Conservation (phyloP, 2,888 invertebrate species). For the Sceliomorpha sp. region DNA sequence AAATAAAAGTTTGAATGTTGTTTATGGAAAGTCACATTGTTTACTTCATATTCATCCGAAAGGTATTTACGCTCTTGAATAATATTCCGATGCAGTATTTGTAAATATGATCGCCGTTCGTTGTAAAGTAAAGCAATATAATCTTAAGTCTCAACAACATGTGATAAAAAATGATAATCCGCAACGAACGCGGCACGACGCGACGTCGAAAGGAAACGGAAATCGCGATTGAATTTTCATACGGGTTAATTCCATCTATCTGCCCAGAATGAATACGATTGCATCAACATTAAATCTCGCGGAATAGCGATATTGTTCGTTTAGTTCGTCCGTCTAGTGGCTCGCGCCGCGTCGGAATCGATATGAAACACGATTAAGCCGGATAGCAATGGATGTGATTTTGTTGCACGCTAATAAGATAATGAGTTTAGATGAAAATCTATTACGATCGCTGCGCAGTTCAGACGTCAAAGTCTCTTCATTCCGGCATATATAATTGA, state of each 20-base stretch:
- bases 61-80: no score
- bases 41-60: no score
- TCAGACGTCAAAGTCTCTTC: conserved; percentile 55
- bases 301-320: conserved; percentile 59
- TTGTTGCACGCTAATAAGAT: conserved; percentile 57
- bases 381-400: conserved; percentile 54
- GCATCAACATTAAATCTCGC: conserved; percentile 57
- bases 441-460: conserved; percentile 47
- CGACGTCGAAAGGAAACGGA: conserved; percentile 55
- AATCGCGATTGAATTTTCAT: conserved; percentile 57
- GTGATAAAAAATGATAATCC: no score
- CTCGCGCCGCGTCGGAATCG: conserved; percentile 53
- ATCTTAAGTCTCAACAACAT: no score
- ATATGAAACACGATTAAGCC: conserved; percentile 55
- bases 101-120: no score
- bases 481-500: conserved; percentile 51
- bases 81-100: no score
- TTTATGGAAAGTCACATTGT: no score
- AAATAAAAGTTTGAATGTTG: no score
- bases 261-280: conserved; percentile 56
- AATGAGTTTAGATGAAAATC: conserved; percentile 56
- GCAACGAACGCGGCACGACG: no score
- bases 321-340: conserved; percentile 54
- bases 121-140: no score
- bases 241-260: conserved; percentile 58